Evolutionary conservation across 2,797 vertebrate genomes (phyloP), one percentile per base, ranked within the genome.

Genomic region (Capromys pilorides): DNA sequence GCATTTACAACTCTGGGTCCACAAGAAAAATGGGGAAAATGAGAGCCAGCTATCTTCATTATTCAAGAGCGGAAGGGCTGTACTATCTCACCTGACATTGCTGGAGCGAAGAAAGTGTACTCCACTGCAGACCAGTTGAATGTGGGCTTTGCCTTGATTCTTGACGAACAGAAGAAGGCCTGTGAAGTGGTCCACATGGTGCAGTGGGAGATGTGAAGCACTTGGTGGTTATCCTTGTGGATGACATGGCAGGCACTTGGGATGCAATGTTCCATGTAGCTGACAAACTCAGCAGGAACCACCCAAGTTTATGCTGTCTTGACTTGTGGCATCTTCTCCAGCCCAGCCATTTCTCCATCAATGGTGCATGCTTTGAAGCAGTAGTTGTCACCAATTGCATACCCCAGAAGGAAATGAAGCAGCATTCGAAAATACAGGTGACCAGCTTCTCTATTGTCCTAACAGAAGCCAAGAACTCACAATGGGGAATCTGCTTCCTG

Each of bases 61-160:
- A 99, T 99, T 93, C 98, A 98, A 0, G 99, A 99, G 96, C 99
- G 99, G 99, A 99, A 99, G 97, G 99, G 98, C 96, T 99, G 99
- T 91, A 99, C 98, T 21, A 99, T 99, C 62, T 99, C 99, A 36
- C 99, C 99, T 2, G 99, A 99, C 81, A 99, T 99, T 73, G 99
- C 99, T 91, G 99, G 99, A 97, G 99, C 99, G 6, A 1, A 49
- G 31, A 33, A 9, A 79, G 45, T 39, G 22, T 22, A 45, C 31
- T 80, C 26, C 19, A 90, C 21, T 11, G 11, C 26, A 24, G 16
- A 36, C 3, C 2, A 11, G 11, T 39, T 69, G 49, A 81, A 57
- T 24, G 24, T 90, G 62, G 26, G 21, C 18, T 57, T 80, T 81
- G 11, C 54, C 21, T 81, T 59, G 49, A 80, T 41, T 69, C 49